phyloP scores from a whole-genome alignment of 1,140 invertebrate genomes.

The Latrodectus geometricus region DNA sequence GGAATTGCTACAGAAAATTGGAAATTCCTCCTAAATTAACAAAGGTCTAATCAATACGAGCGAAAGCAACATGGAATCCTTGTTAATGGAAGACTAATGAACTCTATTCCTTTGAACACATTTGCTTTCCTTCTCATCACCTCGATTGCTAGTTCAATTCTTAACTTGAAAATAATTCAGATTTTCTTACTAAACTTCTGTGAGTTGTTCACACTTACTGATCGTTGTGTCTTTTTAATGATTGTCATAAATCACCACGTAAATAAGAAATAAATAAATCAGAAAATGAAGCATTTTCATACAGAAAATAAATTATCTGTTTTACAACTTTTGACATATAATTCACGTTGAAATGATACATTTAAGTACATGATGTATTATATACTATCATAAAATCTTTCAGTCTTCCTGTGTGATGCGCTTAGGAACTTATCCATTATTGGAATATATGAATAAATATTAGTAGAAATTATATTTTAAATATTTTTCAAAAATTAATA shows the following conservation, averaged over 20 bases:
- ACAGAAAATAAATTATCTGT: no score
- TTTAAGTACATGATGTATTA: no score
- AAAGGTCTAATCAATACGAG: constrained; percentile 40
- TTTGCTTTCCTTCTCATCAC: constrained; percentile 48
- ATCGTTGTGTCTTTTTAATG: neutral
- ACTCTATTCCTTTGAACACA: constrained; percentile 35
- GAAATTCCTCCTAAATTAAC: no score
- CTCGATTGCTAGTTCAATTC: constrained; percentile 10
- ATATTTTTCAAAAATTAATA: no score
- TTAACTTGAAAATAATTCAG: neutral
- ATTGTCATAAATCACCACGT: neutral
- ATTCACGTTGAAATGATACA: no score
- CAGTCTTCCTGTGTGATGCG: no score
- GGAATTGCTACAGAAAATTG: no score
- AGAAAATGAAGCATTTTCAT: neutral
- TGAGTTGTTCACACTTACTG: neutral
- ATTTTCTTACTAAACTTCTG: neutral
- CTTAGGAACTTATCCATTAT: no score
- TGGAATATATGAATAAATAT: no score
- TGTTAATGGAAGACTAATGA: constrained; percentile 58
- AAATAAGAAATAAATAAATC: neutral
- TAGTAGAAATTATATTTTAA: no score
- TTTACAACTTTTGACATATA: no score
- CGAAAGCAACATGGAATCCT: constrained; percentile 38
- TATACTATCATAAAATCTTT: no score